These are phyloP conservation scores for Neocloeon triangulifer DNA, from an alignment of 1,140 invertebrate species.

Conservation along the genomic window DNA sequence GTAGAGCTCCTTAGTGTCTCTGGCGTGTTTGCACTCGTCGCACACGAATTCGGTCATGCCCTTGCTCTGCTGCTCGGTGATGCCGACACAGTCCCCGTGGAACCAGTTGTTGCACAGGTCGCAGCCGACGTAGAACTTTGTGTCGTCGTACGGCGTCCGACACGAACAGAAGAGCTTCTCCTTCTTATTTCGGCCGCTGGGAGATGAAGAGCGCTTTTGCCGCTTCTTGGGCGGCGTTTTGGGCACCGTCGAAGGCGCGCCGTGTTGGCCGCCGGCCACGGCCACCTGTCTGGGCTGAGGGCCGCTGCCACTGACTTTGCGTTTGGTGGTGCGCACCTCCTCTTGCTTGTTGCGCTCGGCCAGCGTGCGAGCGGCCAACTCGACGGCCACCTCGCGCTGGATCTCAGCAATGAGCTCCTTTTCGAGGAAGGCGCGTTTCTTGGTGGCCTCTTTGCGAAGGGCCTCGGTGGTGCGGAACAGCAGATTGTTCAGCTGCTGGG, in stretches of 20 bases:
- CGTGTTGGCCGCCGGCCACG: conserved; percentile 15
- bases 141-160: conserved; percentile 79
- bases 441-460: conserved; percentile 82
- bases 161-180: conserved; percentile 85
- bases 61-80: conserved; percentile 83
- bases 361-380: conserved; percentile 30
- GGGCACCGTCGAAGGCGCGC: conserved; percentile 11
- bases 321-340: conserved; percentile 35
- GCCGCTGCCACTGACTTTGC: conserved; percentile 26
- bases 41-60: conserved; percentile 77
- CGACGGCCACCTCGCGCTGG: conserved; percentile 50
- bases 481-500: conserved; percentile 30
- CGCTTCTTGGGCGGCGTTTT: conserved; percentile 8
- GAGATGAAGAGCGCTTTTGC: conserved; percentile 4
- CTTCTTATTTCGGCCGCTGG: conserved; percentile 28
- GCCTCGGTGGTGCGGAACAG: conserved; percentile 72
- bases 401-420: conserved; percentile 80
- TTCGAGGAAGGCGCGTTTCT: conserved; percentile 70
- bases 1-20: conserved; percentile 79
- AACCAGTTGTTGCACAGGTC: conserved; percentile 97
- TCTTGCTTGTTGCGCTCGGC: conserved; percentile 44
- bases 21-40: conserved; percentile 59
- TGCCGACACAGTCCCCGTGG: conserved; percentile 88
- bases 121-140: conserved; percentile 90
- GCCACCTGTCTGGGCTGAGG: conserved; percentile 13